Evolutionary conservation across 2,888 invertebrate species (phyloP).

Genomic region (Apamea monoglypha): DNA sequence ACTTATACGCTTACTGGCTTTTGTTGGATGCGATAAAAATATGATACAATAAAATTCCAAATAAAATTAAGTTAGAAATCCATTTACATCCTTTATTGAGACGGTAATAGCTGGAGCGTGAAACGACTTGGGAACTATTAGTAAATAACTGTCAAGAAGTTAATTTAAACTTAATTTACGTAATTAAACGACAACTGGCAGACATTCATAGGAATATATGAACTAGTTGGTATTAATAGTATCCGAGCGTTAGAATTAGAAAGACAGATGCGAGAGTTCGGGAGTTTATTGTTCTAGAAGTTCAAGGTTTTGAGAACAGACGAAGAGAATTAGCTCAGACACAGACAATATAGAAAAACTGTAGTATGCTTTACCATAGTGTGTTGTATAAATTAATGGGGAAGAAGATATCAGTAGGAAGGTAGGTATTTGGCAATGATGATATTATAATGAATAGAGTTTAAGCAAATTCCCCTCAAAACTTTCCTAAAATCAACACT

Average conservation of each 20-base stretch:
- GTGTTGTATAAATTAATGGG: not conserved
- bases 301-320: conserved; percentile 52
- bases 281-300: conserved; percentile 44
- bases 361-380: conserved; percentile 16
- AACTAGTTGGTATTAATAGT: conserved; percentile 46
- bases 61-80: not conserved
- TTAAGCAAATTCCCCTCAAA: conserved; percentile 18
- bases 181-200: conserved; percentile 22
- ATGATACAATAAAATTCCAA: not conserved
- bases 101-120: not conserved
- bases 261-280: conserved; percentile 39
- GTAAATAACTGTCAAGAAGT: conserved; percentile 11
- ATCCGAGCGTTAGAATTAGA: conserved; percentile 41
- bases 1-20: conserved; percentile 3
- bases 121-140: conserved; percentile 16
- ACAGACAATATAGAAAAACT: not conserved
- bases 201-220: conserved; percentile 26
- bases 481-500: conserved; percentile 8
- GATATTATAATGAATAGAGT: not conserved
- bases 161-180: conserved; percentile 23
- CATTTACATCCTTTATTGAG: not conserved
- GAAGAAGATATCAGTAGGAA: not conserved
- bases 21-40: not conserved
- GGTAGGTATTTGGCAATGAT: not conserved
- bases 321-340: conserved; percentile 2